Evolutionary conservation across 2,113 vertebrate species (phyloP).

Genomic region (Oenanthe oenanthe): DNA sequence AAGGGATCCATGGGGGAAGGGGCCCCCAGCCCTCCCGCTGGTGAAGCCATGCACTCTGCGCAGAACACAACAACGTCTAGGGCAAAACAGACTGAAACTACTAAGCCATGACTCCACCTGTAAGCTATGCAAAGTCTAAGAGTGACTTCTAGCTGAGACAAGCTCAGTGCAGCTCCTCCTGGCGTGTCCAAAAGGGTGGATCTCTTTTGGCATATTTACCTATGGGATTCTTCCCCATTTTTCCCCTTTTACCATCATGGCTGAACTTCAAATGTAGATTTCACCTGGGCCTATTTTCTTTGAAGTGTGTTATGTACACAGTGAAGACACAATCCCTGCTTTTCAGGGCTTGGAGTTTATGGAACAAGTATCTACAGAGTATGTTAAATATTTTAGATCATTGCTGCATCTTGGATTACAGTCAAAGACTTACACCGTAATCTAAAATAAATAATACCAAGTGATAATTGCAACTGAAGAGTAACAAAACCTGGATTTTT

Average conservation of each 20-base stretch:
- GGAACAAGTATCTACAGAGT: constrained; percentile 59
- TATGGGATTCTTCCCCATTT: constrained; percentile 47
- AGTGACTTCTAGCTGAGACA: constrained; percentile 68
- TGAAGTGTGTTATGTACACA: constrained; percentile 66
- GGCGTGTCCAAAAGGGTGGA: constrained; percentile 50
- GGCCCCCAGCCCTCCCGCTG: neutral
- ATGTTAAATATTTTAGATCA: constrained; percentile 52
- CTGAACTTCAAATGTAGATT: constrained; percentile 64
- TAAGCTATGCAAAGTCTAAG: constrained; percentile 51
- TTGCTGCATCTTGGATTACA: constrained; percentile 30
- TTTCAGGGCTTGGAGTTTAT: constrained; percentile 47
- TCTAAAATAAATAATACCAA: constrained; percentile 17
- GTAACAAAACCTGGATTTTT: neutral
- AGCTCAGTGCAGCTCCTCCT: constrained; percentile 45
- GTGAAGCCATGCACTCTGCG: neutral
- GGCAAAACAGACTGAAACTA: constrained; percentile 42
- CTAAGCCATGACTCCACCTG: constrained; percentile 43
- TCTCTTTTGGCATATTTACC: constrained; percentile 25
- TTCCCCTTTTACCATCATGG: constrained; percentile 55
- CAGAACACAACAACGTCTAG: neutral
- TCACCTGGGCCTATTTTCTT: constrained; percentile 35
- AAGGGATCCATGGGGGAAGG: neutral
- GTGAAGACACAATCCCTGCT: constrained; percentile 42
- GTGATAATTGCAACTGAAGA: constrained; percentile 7
- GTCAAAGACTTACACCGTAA: constrained; percentile 31